Percentiles rank a stretch among this genome's conserved stretches.
Evolutionary conservation across 2,113 vertebrate species (phyloP).

Genomic region (Gambusia affinis): DNA sequence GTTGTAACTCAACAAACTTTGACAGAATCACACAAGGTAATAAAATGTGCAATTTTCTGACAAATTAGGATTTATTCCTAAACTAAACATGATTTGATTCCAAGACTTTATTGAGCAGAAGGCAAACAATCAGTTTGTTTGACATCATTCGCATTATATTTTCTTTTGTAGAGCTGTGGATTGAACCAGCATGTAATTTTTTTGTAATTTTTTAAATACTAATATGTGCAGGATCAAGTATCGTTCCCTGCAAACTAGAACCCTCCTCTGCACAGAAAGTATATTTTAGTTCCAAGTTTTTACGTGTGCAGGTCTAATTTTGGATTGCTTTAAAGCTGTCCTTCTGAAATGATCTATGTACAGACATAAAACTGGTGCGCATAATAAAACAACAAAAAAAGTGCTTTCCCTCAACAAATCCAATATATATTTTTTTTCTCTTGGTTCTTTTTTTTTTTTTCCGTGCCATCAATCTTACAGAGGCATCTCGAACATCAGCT

Average conservation of each 20-base stretch:
- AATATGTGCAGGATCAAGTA: no score
- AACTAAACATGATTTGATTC: neutral
- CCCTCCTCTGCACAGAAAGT: neutral
- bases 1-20: neutral
- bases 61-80: neutral
- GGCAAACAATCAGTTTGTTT: neutral
- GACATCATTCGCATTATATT: no score
- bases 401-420: slow-evolving; percentile 9
- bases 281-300: neutral
- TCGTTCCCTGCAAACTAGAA: no score
- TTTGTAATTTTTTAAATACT: no score
- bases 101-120: neutral
- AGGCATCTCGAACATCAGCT: slow-evolving; percentile 48
- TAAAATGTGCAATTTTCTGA: neutral
- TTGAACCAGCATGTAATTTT: no score
- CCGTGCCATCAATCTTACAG: slow-evolving; percentile 26
- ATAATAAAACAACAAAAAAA: neutral
- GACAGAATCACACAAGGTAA: neutral
- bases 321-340: neutral
- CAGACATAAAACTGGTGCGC: neutral
- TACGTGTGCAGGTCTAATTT: neutral
- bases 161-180: no score
- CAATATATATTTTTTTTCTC: neutral
- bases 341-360: neutral
- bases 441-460: slow-evolving; percentile 9